Evolutionary conservation across 1,140 invertebrate species (phyloP).

Genomic region (Macrosteles quadrilineatus): DNA sequence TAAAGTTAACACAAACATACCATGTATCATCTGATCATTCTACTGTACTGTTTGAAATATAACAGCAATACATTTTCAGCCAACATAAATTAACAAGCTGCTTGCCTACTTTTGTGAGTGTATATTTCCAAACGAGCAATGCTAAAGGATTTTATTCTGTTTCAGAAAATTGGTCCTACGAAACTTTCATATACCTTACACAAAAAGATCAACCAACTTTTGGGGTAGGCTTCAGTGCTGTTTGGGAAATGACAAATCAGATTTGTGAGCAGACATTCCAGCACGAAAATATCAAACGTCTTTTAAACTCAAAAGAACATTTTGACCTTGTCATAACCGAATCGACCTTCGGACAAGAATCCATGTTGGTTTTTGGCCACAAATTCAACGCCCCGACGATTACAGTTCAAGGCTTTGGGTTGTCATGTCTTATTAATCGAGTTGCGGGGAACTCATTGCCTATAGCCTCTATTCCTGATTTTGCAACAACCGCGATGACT

Average conservation of each 20-base stretch:
- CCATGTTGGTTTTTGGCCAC: no score
- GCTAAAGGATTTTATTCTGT: background rate
- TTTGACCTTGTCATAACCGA: background rate
- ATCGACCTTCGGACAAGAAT: background rate
- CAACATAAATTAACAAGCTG: no score
- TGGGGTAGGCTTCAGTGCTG: background rate
- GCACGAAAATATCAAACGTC: background rate
- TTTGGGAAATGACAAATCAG: background rate
- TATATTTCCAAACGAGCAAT: background rate
- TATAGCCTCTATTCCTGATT: background rate
- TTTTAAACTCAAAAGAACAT: background rate
- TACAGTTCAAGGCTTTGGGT: background rate
- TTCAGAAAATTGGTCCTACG: background rate
- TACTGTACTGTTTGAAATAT: no score
- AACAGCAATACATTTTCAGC: no score
- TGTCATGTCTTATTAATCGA: background rate
- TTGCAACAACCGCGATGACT: background rate
- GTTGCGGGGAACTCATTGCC: background rate
- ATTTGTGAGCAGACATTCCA: background rate
- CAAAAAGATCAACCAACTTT: background rate
- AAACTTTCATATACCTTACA: background rate
- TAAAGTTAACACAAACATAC: no score
- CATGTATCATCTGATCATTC: no score
- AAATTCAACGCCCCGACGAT: no score
- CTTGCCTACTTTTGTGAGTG: background rate